A percentile compares a stretch with the other conserved stretches of the same genome.
Evolutionary conservation across 2,797 vertebrate genomes (phyloP).

Genomic region (Phoxinus dragarum): DNA sequence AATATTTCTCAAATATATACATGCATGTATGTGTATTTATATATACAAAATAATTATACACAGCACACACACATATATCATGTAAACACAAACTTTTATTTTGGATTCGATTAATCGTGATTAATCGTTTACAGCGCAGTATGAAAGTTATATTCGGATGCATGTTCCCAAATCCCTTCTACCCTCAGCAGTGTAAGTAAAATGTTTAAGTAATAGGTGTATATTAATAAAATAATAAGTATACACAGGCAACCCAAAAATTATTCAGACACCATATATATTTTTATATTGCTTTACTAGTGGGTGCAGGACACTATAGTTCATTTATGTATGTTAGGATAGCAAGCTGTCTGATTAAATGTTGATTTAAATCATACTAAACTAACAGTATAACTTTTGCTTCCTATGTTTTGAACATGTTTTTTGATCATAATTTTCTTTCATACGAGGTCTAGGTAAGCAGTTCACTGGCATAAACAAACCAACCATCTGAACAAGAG

Average conservation of each 20-base stretch:
- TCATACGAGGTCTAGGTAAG: neutral
- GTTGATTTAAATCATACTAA: neutral
- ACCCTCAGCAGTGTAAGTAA: neutral
- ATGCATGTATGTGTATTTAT: too few species aligned
- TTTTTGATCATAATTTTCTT: neutral
- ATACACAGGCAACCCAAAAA: neutral
- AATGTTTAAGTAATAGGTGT: neutral
- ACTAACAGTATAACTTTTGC: neutral
- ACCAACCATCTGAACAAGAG: slow-evolving; percentile 22
- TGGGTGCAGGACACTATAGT: too few species aligned
- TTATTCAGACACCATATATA: too few species aligned
- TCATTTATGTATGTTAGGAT: too few species aligned
- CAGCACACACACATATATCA: too few species aligned
- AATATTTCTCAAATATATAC: too few species aligned
- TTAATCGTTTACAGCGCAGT: neutral
- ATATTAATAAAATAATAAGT: neutral
- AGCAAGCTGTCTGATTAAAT: too few species aligned
- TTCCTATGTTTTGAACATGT: neutral
- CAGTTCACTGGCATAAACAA: neutral
- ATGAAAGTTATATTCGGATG: neutral
- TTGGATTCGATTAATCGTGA: too few species aligned
- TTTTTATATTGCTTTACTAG: too few species aligned
- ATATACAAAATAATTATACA: too few species aligned
- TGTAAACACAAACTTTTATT: too few species aligned
- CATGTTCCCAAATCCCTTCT: neutral